Evolutionary conservation across 2,113 vertebrate species (phyloP), one percentile per base, ranked within the genome.

Genomic region (Tinamus guttatus): DNA sequence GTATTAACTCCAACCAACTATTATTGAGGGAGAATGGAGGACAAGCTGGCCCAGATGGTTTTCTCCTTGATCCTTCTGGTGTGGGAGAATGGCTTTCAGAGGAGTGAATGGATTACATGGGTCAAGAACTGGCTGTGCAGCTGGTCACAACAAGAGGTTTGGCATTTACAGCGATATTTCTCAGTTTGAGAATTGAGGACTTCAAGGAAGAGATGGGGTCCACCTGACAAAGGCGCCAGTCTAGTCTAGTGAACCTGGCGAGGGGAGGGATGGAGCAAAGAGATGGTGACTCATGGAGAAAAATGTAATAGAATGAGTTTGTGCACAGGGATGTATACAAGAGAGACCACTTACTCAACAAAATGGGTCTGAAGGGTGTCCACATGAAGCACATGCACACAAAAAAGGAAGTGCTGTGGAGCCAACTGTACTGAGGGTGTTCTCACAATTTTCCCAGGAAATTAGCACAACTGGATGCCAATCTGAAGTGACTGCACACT

Each of bases 141-240:
- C 3, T 19, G 45, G 34, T 28, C 19, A 34, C 63, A 8, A 49
- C 10, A 68, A 59, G 0, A 1, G 2, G 28, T 43, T 73, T 89
- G 12, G 54, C 68, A 68, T 64, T 59, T 73, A 14, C 62, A 34
- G 45, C 36, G 30, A 32, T 41, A 27, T 43, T 45, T 5, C 5
- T 17, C 11, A 24, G 45, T 79, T 9, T 62, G 9, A 79, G 25
- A 67, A 85, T 3, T 45, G 14, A 36, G 11, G 32, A 27, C 17
- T 64, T 12, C 16, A 69, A 76, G 15, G 7, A 40, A 58, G 84
- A 77, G 17, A 67, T 9, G 1, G 40, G 11, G 58, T 71, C 41
- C 14, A 59, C 16, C 9, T 41, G 5, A 67, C 0, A 0, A 67
- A 34, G 4, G 30, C n/a, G n/a, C n/a, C n/a, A n/a, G n/a, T n/a